Conservation (phyloP, 30 jellyfish, hydroid and myxozoan species). For the Aurelia sp. region DNA sequence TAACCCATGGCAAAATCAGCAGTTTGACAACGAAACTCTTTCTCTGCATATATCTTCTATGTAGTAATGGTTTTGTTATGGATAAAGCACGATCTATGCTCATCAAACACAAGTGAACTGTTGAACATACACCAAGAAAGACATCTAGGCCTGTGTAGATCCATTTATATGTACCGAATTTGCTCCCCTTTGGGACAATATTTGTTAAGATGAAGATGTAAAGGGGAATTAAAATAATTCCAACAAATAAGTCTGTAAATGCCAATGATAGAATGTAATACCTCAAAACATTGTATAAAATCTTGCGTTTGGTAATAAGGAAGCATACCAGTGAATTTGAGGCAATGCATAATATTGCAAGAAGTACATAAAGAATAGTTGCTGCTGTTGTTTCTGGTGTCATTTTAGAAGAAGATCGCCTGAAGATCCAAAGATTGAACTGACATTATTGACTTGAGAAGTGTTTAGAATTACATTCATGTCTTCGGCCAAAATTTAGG, state of each 20-base stretch:
- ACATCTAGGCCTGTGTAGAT: not conserved
- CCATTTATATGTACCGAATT: not conserved
- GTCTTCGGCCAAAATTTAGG: too few relatives aligned
- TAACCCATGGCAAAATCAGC: not conserved
- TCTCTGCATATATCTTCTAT: not conserved
- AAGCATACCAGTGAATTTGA: not conserved
- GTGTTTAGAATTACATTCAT: too few relatives aligned
- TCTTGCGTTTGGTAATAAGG: not conserved
- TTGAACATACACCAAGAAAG: not conserved
- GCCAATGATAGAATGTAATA: not conserved
- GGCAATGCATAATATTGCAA: not conserved
- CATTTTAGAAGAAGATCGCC: too few relatives aligned
- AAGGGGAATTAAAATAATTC: not conserved
- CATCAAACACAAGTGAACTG: not conserved
- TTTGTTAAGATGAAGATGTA: not conserved
- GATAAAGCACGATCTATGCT: slow-evolving; percentile 1
- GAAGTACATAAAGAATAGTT: not conserved
- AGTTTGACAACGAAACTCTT: not conserved
- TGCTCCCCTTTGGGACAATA: not conserved
- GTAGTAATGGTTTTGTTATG: not conserved
- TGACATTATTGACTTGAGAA: too few relatives aligned
- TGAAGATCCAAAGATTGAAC: too few relatives aligned
- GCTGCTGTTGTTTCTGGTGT: too few relatives aligned
- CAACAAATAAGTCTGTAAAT: not conserved
- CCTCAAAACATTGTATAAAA: not conserved